These are phyloP conservation scores for Cinclus cinclus DNA, from an alignment of 2,113 vertebrate genomes.

Conservation along the genomic window DNA sequence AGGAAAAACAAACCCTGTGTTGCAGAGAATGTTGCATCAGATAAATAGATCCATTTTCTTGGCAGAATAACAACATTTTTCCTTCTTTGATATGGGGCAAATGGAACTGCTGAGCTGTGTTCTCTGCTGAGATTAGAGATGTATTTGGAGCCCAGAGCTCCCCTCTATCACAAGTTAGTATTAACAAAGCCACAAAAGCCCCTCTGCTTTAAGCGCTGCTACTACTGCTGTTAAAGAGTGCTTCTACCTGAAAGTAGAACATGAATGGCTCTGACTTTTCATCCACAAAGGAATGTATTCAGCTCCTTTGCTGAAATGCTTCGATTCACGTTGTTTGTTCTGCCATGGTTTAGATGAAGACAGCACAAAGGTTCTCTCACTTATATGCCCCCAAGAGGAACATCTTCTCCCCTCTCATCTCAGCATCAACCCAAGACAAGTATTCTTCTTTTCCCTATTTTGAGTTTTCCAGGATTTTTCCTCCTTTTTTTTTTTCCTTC, in stretches of 20 bases:
- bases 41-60: slow-evolving; percentile 56
- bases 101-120: slow-evolving; percentile 1
- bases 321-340: neutral
- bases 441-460: neutral
- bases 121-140: slow-evolving; percentile 28
- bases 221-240: neutral
- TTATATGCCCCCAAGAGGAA: neutral
- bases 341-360: neutral
- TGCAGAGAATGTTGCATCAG: neutral
- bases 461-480: neutral
- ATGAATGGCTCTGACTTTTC: neutral
- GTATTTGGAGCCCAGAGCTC: neutral
- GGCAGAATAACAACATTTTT: slow-evolving; percentile 39
- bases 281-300: neutral
- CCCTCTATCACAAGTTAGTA: neutral
- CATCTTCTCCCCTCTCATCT: neutral
- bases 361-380: neutral
- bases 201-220: neutral
- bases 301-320: neutral
- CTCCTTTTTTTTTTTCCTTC: neutral
- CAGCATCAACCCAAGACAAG: neutral
- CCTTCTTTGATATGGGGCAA: slow-evolving; percentile 17
- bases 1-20: neutral
- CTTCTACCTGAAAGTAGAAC: neutral
- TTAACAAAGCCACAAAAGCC: neutral